Evolutionary conservation across 2,113 vertebrate genomes (phyloP).

Genomic region (Theristicus caerulescens): DNA sequence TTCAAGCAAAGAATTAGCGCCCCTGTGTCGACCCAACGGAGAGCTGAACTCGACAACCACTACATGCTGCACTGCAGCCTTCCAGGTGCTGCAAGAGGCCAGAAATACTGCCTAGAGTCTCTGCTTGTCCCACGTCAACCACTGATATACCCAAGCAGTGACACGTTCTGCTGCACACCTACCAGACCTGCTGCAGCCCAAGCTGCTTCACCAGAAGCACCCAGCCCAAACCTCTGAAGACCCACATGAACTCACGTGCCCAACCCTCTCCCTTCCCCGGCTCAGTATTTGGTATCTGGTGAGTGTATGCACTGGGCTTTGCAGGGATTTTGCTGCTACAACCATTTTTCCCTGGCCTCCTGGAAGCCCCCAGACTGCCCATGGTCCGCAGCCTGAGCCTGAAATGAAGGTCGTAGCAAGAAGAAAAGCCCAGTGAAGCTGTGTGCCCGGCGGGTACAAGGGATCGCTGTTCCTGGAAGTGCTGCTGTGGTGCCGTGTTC

Average conservation of each 20-base stretch:
- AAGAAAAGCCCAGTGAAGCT: background rate
- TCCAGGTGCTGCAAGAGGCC: background rate
- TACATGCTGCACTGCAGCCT: background rate
- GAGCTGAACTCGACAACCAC: background rate
- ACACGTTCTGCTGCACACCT: background rate
- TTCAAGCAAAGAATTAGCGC: background rate
- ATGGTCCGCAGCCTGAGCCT: background rate
- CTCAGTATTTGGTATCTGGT: background rate
- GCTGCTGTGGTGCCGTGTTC: background rate
- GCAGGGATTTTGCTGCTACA: background rate
- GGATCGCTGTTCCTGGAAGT: background rate
- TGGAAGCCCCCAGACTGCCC: background rate
- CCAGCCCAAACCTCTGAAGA: background rate
- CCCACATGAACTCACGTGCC: background rate
- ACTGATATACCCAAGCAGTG: background rate
- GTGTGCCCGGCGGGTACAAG: fast-evolving
- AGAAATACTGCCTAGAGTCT: background rate
- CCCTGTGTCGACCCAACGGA: fast-evolving
- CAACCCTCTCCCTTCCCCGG: background rate
- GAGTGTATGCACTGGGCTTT: background rate
- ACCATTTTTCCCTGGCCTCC: background rate
- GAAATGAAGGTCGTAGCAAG: background rate
- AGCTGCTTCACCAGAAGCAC: background rate
- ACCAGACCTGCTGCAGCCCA: background rate
- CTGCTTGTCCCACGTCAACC: background rate